These are phyloP conservation scores for Apostichopus parvimensis DNA, from an alignment of 35 echinoderm and acorn worm genomes.

Conservation along the genomic window DNA sequence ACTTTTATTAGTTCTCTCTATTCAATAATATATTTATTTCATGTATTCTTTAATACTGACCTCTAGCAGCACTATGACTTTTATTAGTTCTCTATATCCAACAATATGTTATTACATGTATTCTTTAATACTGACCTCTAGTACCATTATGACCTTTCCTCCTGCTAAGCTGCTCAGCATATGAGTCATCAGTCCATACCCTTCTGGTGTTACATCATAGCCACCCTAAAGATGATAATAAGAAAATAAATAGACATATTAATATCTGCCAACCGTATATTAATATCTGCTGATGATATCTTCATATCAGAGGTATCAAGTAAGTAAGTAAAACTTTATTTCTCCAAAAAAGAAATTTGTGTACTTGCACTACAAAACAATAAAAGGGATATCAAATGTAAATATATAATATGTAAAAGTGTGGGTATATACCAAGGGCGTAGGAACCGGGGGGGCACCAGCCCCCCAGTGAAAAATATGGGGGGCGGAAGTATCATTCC, in stretches of 20 bases:
- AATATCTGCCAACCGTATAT: background rate
- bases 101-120: background rate
- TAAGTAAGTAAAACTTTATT: too few relatives aligned
- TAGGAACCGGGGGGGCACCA: too few relatives aligned
- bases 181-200: conserved; percentile 93
- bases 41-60: conserved; percentile 49
- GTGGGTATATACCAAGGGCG: too few relatives aligned
- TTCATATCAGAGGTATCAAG: too few relatives aligned
- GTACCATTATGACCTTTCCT: conserved; percentile 75
- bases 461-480: too few relatives aligned
- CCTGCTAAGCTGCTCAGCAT: conserved; percentile 84
- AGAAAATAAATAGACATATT: background rate
- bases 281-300: too few relatives aligned
- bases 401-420: too few relatives aligned
- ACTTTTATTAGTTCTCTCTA: conserved; percentile 26
- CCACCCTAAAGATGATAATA: conserved; percentile 61
- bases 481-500: too few relatives aligned
- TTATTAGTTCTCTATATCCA: background rate
- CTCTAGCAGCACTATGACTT: conserved; percentile 81
- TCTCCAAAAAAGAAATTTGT: too few relatives aligned
- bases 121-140: conserved; percentile 72
- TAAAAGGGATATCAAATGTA: too few relatives aligned
- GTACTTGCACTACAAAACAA: too few relatives aligned
- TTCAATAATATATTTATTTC: background rate
- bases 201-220: conserved; percentile 73